phyloP scores from a whole-genome alignment of 2,797 vertebrate species.

The Ctenopoma kingsleyae region DNA sequence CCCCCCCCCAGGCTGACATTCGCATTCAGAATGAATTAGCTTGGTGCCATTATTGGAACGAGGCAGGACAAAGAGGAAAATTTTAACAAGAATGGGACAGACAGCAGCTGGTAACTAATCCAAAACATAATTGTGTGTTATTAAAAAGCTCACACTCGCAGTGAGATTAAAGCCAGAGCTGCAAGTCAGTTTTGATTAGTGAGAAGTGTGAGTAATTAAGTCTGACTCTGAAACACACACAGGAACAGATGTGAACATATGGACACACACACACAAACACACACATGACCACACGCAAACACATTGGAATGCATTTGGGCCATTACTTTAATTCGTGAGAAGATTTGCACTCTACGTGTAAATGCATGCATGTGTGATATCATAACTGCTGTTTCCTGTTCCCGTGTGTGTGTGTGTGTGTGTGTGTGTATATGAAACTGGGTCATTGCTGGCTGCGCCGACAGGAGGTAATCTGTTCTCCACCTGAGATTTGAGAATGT shows the following conservation, averaged over 20 bases:
- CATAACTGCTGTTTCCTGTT: conserved; percentile 3
- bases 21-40: conserved; percentile 54
- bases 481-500: conserved; percentile 47
- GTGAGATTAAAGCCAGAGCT: conserved; percentile 57
- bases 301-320: not conserved
- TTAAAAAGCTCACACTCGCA: conserved; percentile 60
- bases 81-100: conserved; percentile 44
- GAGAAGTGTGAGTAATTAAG: conserved; percentile 55
- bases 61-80: conserved; percentile 47
- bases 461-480: conserved; percentile 41
- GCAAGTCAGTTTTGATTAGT: conserved; percentile 62
- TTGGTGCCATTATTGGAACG: conserved; percentile 34
- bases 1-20: not conserved
- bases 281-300: not conserved
- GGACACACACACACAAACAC: not conserved
- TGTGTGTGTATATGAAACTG: conserved; percentile 39
- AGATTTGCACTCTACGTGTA: not conserved
- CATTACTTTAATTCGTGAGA: not conserved
- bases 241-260: conserved; percentile 9
- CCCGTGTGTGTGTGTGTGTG: too few relatives aligned
- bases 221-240: conserved; percentile 32
- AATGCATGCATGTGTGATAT: not conserved
- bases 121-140: conserved; percentile 62
- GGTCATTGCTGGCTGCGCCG: conserved; percentile 45
- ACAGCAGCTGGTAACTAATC: conserved; percentile 66